These are phyloP conservation scores for Hetaerina titia DNA, from an alignment of 2,888 invertebrate species.

Conservation along the genomic window DNA sequence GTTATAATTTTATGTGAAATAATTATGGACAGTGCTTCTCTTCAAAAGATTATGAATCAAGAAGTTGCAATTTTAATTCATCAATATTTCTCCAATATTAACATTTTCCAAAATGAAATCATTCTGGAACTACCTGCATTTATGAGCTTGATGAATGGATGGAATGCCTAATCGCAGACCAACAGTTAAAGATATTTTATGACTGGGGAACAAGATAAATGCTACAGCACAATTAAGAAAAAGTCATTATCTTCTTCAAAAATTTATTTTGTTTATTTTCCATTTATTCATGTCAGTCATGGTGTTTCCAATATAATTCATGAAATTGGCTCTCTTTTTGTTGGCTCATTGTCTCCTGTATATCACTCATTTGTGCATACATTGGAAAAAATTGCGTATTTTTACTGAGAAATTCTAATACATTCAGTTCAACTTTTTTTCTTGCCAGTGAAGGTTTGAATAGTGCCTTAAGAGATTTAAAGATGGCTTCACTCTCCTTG, in stretches of 20 bases:
- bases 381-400: conserved; percentile 4
- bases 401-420: not conserved
- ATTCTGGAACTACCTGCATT: not conserved
- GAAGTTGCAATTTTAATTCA: no score
- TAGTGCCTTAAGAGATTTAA: not conserved
- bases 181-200: not conserved
- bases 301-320: not conserved
- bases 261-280: not conserved
- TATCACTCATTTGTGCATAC: not conserved
- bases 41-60: no score
- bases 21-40: no score
- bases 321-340: not conserved
- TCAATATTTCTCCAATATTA: no score
- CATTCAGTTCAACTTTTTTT: not conserved
- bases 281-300: not conserved
- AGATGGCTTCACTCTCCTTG: not conserved
- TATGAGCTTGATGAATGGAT: not conserved
- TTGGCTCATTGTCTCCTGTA: not conserved
- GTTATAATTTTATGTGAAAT: no score
- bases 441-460: not conserved
- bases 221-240: not conserved
- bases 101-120: no score
- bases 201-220: not conserved
- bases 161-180: not conserved
- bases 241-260: not conserved